phyloP scores from a whole-genome alignment of 1,140 invertebrate genomes.

The Macrosteles quadrilineatus region DNA sequence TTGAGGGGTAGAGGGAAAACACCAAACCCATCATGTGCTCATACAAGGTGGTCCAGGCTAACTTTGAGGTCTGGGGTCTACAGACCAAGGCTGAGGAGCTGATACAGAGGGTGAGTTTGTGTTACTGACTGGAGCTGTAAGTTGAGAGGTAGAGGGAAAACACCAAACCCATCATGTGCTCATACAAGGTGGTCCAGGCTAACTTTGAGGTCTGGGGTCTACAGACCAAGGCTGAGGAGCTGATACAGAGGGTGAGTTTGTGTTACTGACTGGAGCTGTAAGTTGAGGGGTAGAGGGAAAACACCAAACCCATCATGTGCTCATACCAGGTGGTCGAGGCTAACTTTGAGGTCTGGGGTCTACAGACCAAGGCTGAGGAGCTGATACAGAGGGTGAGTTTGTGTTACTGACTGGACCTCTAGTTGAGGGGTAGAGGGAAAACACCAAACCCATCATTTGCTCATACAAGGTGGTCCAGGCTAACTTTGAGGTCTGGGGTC shows the following conservation, averaged over 20 bases:
- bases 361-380: slow-evolving; percentile 87
- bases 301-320: slow-evolving; percentile 83
- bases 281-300: slow-evolving; percentile 78
- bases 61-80: slow-evolving; percentile 90
- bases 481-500: slow-evolving; percentile 89
- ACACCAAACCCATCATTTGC: slow-evolving; percentile 83
- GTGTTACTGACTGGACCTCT: no score
- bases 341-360: slow-evolving; percentile 89
- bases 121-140: no score
- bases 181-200: slow-evolving; percentile 85
- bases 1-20: slow-evolving; percentile 77
- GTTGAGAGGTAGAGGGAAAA: slow-evolving; percentile 77
- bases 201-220: slow-evolving; percentile 92
- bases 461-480: slow-evolving; percentile 89
- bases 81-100: slow-evolving; percentile 89
- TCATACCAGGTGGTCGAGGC: slow-evolving; percentile 89
- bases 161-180: slow-evolving; percentile 86
- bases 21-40: slow-evolving; percentile 89
- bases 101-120: slow-evolving; percentile 79
- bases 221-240: slow-evolving; percentile 87
- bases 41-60: slow-evolving; percentile 85
- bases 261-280: no score
- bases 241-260: slow-evolving; percentile 80
- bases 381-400: slow-evolving; percentile 82
- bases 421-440: slow-evolving; percentile 77